Percentiles rank a stretch among this genome's conserved stretches.
Conservation (phyloP, 2,113 vertebrate species). For the Eudyptes chrysolophus region DNA sequence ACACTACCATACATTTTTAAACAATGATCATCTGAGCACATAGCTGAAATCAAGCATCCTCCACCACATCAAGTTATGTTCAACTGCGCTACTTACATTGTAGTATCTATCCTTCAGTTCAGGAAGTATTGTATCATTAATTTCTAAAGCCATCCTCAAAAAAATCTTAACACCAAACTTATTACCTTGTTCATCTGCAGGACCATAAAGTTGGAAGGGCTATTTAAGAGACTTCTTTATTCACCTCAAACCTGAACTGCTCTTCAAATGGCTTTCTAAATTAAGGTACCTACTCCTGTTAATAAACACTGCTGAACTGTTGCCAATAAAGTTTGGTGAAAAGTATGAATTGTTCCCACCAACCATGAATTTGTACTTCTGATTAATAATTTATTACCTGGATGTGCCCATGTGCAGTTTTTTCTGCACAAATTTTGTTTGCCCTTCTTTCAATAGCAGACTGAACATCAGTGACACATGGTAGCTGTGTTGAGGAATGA, state of each 20-base stretch:
- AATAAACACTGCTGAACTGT: neutral
- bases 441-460: neutral
- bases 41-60: neutral
- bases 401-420: neutral
- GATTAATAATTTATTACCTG: neutral
- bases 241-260: neutral
- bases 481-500: neutral
- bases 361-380: neutral
- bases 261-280: neutral
- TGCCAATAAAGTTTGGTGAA: neutral
- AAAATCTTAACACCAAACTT: neutral
- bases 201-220: neutral
- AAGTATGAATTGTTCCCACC: neutral
- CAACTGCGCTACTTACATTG: neutral
- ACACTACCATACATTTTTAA: neutral
- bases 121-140: neutral
- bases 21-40: neutral
- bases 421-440: neutral
- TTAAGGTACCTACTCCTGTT: neutral
- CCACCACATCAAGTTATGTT: neutral
- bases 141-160: neutral
- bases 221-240: neutral
- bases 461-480: neutral
- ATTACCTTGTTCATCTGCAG: neutral
- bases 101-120: neutral